Base-by-base conservation (phyloP, 1,140 invertebrate species). In the Caenorhabditis brenneri region DNA sequence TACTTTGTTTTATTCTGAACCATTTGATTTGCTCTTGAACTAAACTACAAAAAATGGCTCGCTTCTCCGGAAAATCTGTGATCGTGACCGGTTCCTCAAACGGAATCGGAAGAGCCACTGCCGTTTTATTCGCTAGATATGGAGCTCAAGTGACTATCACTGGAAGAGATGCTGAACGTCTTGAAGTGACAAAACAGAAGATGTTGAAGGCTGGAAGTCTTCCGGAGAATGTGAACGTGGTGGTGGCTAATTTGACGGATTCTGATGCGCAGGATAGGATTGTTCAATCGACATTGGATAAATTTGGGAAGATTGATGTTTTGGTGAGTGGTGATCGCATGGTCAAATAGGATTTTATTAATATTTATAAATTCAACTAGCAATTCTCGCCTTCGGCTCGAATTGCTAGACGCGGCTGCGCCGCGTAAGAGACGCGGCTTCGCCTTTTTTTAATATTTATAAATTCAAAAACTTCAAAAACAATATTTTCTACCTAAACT, bases 291-390 rank as follows among this genome's bases (percentile, higher is more conserved):
- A 88, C 87, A 4, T n/a, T 87, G 1, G 58, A 79, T 10, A 86
- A 86, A 22, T 88, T 88, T 48, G 87, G 84, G 19, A 86, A 80
- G 65, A 69, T 88, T 39, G 87, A 88, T 58, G 86, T 88, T 2
- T 33, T 88, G 48, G 87, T 88, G 51, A 84, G 79, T 79, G 3
- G n/a, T n/a, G n/a, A n/a, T n/a, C n/a, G n/a, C n/a, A n/a, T n/a
- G n/a, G n/a, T n/a, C n/a, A n/a, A n/a, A n/a, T n/a, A n/a, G n/a
- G n/a, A n/a, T n/a, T n/a, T n/a, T n/a, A n/a, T n/a, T n/a, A n/a
- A n/a, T n/a, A n/a, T n/a, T n/a, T n/a, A n/a, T n/a, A n/a, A n/a
- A n/a, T n/a, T n/a, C n/a, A n/a, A n/a, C n/a, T n/a, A n/a, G n/a
- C n/a, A n/a, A n/a, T n/a, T n/a, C n/a, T n/a, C n/a, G n/a, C n/a